Evolutionary conservation across 2,888 invertebrate genomes (phyloP).

Genomic region (Drosophila aldrichi): DNA sequence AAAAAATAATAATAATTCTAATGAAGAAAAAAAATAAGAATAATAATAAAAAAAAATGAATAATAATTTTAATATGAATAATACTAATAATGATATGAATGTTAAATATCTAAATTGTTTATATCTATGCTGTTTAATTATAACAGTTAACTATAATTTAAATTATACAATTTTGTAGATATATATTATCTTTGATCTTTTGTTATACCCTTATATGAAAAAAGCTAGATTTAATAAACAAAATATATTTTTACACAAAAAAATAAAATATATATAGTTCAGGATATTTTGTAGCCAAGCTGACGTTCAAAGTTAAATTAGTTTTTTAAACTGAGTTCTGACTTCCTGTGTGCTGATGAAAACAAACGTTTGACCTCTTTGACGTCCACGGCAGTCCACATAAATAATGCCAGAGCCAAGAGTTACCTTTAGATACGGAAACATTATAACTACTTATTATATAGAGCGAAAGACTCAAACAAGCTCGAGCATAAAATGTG

Average conservation of each 20-base stretch:
- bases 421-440: constrained; percentile 46
- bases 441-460: constrained; percentile 41
- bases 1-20: no score
- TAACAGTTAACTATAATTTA: no score
- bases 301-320: not conserved
- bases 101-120: no score
- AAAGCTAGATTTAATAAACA: no score
- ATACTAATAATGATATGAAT: no score
- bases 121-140: no score
- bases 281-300: not conserved
- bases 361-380: constrained; percentile 52
- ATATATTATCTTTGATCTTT: no score
- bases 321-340: constrained; percentile 12
- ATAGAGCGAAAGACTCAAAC: constrained; percentile 37
- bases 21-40: not conserved
- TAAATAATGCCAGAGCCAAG: constrained; percentile 59
- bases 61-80: no score
- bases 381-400: constrained; percentile 45
- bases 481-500: constrained; percentile 63
- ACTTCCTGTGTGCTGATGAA: constrained; percentile 21
- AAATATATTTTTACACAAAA: no score
- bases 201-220: no score
- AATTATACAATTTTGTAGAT: no score
- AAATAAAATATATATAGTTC: no score
- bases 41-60: not conserved